Evolutionary conservation across 92 coral and sea anemone species (phyloP).

Genomic region (Ricordea florida): DNA sequence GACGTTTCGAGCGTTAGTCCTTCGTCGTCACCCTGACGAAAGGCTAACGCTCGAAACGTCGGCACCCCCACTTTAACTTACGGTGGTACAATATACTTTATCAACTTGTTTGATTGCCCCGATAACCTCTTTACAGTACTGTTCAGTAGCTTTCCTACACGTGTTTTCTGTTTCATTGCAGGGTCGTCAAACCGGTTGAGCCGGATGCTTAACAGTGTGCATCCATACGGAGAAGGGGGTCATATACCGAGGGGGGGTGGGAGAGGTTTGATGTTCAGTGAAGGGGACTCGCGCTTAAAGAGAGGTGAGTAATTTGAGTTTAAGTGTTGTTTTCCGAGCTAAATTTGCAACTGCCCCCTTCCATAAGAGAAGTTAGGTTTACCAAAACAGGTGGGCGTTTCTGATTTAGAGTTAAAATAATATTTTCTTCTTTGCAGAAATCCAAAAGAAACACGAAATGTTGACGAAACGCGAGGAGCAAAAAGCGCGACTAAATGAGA

Average conservation of each 20-base stretch:
- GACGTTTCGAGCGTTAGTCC: too few relatives aligned
- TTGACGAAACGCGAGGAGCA: constrained; percentile 62
- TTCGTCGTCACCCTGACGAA: too few relatives aligned
- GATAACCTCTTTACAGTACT: too few relatives aligned
- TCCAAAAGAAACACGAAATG: constrained; percentile 50
- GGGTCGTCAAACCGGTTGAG: background rate
- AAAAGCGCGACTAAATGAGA: constrained; percentile 26
- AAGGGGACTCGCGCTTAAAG: constrained; percentile 20
- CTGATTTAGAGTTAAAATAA: background rate
- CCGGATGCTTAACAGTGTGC: background rate
- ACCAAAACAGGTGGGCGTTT: background rate
- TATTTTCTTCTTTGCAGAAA: constrained; percentile 10
- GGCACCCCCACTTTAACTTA: too few relatives aligned
- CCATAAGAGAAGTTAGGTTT: too few relatives aligned
- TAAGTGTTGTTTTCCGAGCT: background rate
- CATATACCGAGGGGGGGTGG: background rate
- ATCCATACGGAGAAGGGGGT: background rate
- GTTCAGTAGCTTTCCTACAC: background rate
- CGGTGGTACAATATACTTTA: too few relatives aligned
- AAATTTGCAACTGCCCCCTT: background rate
- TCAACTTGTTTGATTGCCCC: too few relatives aligned
- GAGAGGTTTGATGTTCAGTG: constrained; percentile 2
- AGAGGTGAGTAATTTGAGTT: background rate
- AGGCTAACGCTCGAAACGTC: too few relatives aligned
- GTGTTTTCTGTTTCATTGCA: background rate